Base-by-base conservation (phyloP, 2,797 vertebrate genomes). In the Eremophila alpestris region DNA sequence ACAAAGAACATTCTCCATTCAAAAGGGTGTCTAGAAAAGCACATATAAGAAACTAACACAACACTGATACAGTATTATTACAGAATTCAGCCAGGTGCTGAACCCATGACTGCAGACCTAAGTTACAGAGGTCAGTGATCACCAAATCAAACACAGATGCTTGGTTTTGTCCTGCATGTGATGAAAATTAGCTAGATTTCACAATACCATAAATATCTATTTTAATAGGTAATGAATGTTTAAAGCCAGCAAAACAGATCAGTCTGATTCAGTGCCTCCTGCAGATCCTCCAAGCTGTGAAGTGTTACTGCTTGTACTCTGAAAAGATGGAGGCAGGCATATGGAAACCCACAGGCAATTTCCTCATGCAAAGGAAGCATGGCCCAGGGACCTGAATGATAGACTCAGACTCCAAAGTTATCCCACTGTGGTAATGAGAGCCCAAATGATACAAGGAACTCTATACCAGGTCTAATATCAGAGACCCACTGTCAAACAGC, bases 131-230 rank as follows among this genome's bases (percentile, higher is more conserved):
- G 55, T 86, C 69, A 75, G 43, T 17, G 51, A 88, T 38, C 46
- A 78, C 16, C 79, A 86, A 88, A 94, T 59, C 62, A 93, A 89
- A 89, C n/a, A 87, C 70, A 86, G 36, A 69, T 62, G 58, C 52
- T 38, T 68, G 40, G 48, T 26, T 85, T 81, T 55, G 24, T 75
- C 58, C 55, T 41, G 40, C 32, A 20, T 1, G 1, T 11, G 32
- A 71, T 32, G 18, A 92, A 93, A 91, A 89, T 48, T 48, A 83
- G 14, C 21, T 73, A 51, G 21, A 56, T 71, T 81, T 81, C 26
- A 34, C 17, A 90, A 41, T 38, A 74, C 4, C 27, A 40, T 60
- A 60, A 70, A 65, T 49, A 87, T 26, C 29, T 78, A 59, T 49
- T 90, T 75, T 67, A 92, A 87, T 43, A 93, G 30, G 10, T 63